phyloP scores from a whole-genome alignment of 2,888 invertebrate species.

The Heliconius hortense region DNA sequence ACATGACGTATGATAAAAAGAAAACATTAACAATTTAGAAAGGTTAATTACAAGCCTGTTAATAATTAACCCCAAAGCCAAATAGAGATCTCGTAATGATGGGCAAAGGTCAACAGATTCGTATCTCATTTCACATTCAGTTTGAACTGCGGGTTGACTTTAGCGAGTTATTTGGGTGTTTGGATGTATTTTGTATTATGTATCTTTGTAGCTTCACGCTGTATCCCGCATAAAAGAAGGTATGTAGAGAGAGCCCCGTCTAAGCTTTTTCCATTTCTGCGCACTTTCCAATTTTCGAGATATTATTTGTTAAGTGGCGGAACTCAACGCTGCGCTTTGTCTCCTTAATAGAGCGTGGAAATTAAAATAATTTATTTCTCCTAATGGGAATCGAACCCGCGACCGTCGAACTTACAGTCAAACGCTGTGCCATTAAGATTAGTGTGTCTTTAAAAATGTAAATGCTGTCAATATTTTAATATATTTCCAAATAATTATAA shows the following conservation, averaged over 20 bases:
- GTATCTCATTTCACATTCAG: constrained; percentile 19
- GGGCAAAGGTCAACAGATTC: constrained; percentile 5
- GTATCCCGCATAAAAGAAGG: background rate
- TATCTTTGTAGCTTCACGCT: background rate
- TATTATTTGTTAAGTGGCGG: background rate
- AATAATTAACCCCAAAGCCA: constrained; percentile 5
- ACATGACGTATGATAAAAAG: background rate
- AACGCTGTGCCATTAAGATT: background rate
- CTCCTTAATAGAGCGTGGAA: background rate
- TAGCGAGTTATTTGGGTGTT: background rate
- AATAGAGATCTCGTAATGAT: background rate
- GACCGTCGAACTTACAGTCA: background rate
- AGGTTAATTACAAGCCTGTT: background rate
- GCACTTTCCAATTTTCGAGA: background rate
- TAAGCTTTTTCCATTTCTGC: background rate
- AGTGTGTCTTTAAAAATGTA: no score
- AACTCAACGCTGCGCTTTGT: background rate
- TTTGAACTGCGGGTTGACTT: constrained; percentile 4
- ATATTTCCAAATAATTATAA: no score
- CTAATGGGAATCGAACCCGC: background rate
- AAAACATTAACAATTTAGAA: background rate
- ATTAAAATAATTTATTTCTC: background rate
- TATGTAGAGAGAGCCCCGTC: background rate
- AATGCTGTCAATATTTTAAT: no score
- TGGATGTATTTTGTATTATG: background rate